Evolutionary conservation across 2,888 invertebrate genomes (phyloP).

Genomic region (Sphaerophoria rueppellii): DNA sequence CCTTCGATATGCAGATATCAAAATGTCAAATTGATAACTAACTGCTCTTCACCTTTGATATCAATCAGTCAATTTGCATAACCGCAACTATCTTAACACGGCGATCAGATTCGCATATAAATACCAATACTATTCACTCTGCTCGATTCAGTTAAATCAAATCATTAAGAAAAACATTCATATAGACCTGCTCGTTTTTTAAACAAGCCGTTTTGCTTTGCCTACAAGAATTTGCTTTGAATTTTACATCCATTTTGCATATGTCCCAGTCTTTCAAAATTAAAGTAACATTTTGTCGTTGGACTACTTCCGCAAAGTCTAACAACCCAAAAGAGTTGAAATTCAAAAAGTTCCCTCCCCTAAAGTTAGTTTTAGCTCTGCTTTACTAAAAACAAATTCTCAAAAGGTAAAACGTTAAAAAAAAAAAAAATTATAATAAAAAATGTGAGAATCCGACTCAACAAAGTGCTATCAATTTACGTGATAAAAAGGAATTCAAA

Average conservation of each 20-base stretch:
- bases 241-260: neutral
- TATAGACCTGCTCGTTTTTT: neutral
- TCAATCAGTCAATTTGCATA: slow-evolving; percentile 28
- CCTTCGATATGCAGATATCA: slow-evolving; percentile 16
- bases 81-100: slow-evolving; percentile 46
- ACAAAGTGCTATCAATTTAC: neutral
- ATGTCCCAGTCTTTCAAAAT: neutral
- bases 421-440: neutral
- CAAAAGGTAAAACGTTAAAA: neutral
- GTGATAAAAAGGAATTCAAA: neutral
- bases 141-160: neutral
- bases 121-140: slow-evolving; percentile 38
- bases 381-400: neutral
- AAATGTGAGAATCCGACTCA: neutral
- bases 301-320: slow-evolving; percentile 8
- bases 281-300: neutral
- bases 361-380: neutral
- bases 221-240: too few species aligned
- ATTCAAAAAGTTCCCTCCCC: neutral
- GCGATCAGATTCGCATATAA: slow-evolving; percentile 49
- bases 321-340: slow-evolving; percentile 1
- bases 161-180: neutral
- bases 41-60: slow-evolving; percentile 43
- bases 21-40: slow-evolving; percentile 62
- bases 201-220: neutral